Percentiles rank a stretch among this genome's conserved stretches.
These are phyloP conservation scores for Zosterops borbonicus DNA, from an alignment of 2,113 vertebrate genomes.

Conservation along the genomic window DNA sequence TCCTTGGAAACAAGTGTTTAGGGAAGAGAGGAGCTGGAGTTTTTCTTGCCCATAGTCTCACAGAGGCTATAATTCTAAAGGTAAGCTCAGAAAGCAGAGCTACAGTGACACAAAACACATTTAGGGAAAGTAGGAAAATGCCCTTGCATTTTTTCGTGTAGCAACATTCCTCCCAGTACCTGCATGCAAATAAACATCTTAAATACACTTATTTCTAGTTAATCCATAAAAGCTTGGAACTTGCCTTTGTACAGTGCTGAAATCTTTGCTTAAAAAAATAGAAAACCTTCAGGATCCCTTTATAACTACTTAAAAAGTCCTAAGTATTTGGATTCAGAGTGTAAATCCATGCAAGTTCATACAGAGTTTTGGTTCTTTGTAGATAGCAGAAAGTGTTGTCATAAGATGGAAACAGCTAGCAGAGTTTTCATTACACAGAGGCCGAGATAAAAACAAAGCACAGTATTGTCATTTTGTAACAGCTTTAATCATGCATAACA, in stretches of 20 bases:
- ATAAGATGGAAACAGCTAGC: not conserved
- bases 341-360: not conserved
- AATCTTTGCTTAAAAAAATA: not conserved
- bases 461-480: slow-evolving; percentile 7
- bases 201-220: not conserved
- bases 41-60: not conserved
- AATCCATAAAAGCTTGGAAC: not conserved
- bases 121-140: not conserved
- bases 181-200: not conserved
- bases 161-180: not conserved
- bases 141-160: not conserved
- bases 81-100: not conserved
- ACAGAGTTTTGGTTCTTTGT: slow-evolving; percentile 12
- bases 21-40: not conserved
- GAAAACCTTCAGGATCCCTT: not conserved
- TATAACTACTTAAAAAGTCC: not conserved
- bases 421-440: slow-evolving; percentile 43
- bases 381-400: slow-evolving; percentile 8
- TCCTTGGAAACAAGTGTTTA: not conserved
- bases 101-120: not conserved
- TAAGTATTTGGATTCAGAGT: not conserved
- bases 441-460: slow-evolving; percentile 8
- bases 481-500: slow-evolving; percentile 14
- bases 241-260: not conserved
- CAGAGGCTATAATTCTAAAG: not conserved